phyloP scores from a whole-genome alignment of 2,113 vertebrate genomes.

The Cyanoderma ruficeps region DNA sequence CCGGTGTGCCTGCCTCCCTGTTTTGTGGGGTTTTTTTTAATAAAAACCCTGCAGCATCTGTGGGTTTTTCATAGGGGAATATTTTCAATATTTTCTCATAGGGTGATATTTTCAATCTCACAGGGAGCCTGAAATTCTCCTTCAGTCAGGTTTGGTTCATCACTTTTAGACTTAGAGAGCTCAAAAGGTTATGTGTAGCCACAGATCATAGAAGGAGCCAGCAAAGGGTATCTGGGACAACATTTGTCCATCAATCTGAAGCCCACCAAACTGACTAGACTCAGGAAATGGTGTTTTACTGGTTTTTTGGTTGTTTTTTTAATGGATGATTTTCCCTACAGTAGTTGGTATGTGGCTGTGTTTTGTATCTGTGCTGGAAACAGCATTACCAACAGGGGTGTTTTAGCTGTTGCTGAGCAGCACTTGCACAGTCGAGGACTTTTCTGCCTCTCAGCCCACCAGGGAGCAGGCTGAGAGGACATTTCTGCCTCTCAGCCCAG shows the following conservation, averaged over 20 bases:
- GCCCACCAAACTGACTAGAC: not conserved
- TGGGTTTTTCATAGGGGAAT: fast-evolving
- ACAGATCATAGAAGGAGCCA: not conserved
- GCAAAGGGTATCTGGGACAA: not conserved
- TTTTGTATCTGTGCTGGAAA: not conserved
- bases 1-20: not conserved
- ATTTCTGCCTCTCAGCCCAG: too few species aligned
- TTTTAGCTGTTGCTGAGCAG: not conserved
- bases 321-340: not conserved
- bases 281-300: not conserved
- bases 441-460: not conserved
- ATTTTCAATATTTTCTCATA: too few species aligned
- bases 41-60: not conserved
- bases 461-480: not conserved
- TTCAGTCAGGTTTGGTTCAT: not conserved
- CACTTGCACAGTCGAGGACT: fast-evolving
- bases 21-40: not conserved
- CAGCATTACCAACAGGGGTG: too few species aligned
- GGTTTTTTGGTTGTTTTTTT: not conserved
- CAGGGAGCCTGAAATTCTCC: not conserved
- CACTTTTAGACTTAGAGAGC: not conserved
- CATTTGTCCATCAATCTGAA: not conserved
- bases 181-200: not conserved
- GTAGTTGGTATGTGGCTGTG: not conserved
- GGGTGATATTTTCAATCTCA: not conserved